Base-by-base conservation (phyloP, 2,888 invertebrate species). In the Drosophila silvestris region DNA sequence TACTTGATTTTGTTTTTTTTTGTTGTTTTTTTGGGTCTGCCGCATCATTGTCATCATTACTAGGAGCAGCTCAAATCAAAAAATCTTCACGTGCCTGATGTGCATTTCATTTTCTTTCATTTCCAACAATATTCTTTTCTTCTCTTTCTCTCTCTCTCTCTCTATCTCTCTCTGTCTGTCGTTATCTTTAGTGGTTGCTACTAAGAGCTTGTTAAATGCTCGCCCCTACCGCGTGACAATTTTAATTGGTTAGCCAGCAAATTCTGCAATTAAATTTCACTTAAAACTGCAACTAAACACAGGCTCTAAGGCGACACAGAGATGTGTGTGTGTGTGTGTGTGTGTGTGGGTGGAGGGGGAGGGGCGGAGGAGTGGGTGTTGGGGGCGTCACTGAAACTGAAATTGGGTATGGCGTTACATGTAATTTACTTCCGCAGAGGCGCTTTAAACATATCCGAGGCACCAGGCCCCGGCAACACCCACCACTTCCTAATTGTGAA, bases 401-500 rank as follows among this genome's bases (percentile, higher is more conserved):
- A 59, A 76, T 68, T 69, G 71, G 70, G 72, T 58, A 62, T 52
- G 74, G 69, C 52, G 57, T 60, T 58, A 58, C 70, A 74, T 80
- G 85, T 85, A 85, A 88, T 88, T 85, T 88, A 88, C 88, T 85
- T 85, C 85, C 85, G 88, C 76, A 74, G 72, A 78, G 82, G 80
- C 75, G 78, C 73, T 85, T 83, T 78, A 83, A 88, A 85, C 81
- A 88, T 85, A 85, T 85, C 85, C 85, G 86, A 82, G 73, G 65
- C 65, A 79, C 67, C 81, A 76, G 74, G 65, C 59, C 54, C 35
- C 65, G 69, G 83, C 88, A 82, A 86, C 86, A 87, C 88, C 90
- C 90, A 90, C 87, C 85, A 90, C 88, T 87, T 88, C 90, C 87
- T 87, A 87, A 87, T 87, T 89, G 87, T 88, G 90, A 79, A 83